Conservation (phyloP, 2,888 invertebrate species). For the Oxyteleia sp. region DNA sequence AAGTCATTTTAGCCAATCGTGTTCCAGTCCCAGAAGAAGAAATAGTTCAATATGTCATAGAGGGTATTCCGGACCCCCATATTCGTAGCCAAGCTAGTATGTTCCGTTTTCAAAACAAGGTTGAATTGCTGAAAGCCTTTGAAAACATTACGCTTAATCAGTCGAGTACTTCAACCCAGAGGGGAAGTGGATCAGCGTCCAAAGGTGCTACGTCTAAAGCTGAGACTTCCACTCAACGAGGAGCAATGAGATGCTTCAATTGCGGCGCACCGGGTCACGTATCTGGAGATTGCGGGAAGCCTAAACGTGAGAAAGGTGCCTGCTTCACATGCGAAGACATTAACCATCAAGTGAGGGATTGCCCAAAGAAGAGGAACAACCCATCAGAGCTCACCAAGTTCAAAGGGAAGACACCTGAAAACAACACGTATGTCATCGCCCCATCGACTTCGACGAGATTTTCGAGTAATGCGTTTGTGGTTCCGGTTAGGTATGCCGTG, state of each 20-base stretch:
- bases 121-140: conserved; percentile 31
- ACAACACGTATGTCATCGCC: not conserved
- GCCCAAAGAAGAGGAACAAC: conserved; percentile 15
- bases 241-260: conserved; percentile 23
- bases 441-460: not conserved
- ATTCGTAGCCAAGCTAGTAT: conserved; percentile 68
- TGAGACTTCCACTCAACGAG: not conserved
- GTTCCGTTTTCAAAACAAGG: conserved; percentile 38
- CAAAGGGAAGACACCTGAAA: not conserved
- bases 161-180: not conserved
- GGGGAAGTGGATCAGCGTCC: not conserved
- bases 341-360: conserved; percentile 28
- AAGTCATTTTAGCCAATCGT: conserved; percentile 68
- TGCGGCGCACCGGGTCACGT: conserved; percentile 24
- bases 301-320: conserved; percentile 28
- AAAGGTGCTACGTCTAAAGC: not conserved
- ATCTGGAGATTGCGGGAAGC: not conserved
- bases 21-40: conserved; percentile 64
- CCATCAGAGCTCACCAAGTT: conserved; percentile 2
- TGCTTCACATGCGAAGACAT: conserved; percentile 44
- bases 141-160: conserved; percentile 13
- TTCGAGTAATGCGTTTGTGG: not conserved
- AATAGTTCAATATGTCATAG: conserved; percentile 66
- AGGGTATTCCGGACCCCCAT: conserved; percentile 60
- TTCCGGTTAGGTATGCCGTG: not conserved